phyloP scores from a whole-genome alignment of 1,140 invertebrate genomes.

The Aphaenogaster floridana region DNA sequence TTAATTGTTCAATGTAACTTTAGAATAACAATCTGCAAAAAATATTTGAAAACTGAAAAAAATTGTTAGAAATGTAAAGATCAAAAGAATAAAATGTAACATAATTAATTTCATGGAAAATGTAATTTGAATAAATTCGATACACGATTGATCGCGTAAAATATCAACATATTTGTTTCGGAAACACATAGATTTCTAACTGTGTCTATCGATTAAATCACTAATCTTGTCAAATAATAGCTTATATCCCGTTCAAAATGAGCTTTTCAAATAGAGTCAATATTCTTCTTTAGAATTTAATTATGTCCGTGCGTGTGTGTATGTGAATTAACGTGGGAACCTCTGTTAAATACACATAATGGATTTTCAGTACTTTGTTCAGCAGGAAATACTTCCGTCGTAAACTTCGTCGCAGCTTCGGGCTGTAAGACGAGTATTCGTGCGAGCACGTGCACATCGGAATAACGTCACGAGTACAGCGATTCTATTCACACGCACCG shows the following conservation, averaged over 20 bases:
- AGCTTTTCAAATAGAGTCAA: neutral
- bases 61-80: neutral
- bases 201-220: neutral
- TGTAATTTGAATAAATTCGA: neutral
- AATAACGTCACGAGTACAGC: constrained; percentile 15
- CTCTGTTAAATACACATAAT: neutral
- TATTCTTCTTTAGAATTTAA: neutral
- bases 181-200: neutral
- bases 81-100: neutral
- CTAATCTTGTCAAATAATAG: neutral
- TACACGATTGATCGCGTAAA: neutral
- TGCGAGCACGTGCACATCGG: constrained; percentile 21
- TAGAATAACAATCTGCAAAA: neutral
- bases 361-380: constrained; percentile 46
- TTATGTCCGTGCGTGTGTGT: neutral
- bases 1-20: neutral
- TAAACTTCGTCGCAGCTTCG: constrained; percentile 33
- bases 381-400: constrained; percentile 40
- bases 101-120: neutral
- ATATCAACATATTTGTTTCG: neutral
- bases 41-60: neutral
- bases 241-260: neutral
- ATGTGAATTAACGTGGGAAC: neutral
- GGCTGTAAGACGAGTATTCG: constrained; percentile 8
- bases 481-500: constrained; percentile 36